phyloP scores from a whole-genome alignment of 2,888 invertebrate species.

The Arge pagana region DNA sequence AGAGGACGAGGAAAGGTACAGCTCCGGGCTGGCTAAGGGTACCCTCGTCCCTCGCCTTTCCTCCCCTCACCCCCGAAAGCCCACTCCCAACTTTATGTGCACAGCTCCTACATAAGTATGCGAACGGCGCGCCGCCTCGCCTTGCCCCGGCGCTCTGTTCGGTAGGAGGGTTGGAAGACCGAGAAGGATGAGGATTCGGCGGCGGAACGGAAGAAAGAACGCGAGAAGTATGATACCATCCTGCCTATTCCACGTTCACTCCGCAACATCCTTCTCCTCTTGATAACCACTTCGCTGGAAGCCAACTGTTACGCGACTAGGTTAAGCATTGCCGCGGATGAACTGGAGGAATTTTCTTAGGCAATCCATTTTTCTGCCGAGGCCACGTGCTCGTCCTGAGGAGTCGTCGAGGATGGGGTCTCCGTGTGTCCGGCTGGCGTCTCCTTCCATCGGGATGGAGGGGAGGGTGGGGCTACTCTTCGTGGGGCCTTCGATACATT shows the following conservation, averaged over 20 bases:
- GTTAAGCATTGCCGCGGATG: no score
- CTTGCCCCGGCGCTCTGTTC: conserved; percentile 12
- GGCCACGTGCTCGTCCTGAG: no score
- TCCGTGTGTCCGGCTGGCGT: no score
- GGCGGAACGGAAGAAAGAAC: no score
- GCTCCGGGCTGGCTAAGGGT: conserved; percentile 21
- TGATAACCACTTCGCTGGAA: conserved; percentile 9
- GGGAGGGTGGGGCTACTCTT: no score
- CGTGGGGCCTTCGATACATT: no score
- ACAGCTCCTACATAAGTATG: conserved; percentile 55
- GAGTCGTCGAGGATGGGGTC: no score
- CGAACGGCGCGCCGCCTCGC: conserved; percentile 37
- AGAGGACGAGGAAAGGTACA: conserved; percentile 19
- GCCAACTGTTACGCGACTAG: no score
- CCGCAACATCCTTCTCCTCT: conserved; percentile 14
- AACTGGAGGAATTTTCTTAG: no score
- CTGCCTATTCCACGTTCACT: conserved; percentile 8
- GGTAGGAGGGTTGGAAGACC: conserved; percentile 23
- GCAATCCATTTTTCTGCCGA: no score
- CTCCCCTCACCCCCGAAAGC: conserved; percentile 31
- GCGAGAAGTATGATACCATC: conserved; percentile 15
- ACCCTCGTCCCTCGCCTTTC: conserved; percentile 24
- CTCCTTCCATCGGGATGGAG: no score
- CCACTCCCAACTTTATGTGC: conserved; percentile 56
- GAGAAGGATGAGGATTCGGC: conserved; percentile 20